phyloP scores from a whole-genome alignment of 2,113 vertebrate species.

The Channa argus region DNA sequence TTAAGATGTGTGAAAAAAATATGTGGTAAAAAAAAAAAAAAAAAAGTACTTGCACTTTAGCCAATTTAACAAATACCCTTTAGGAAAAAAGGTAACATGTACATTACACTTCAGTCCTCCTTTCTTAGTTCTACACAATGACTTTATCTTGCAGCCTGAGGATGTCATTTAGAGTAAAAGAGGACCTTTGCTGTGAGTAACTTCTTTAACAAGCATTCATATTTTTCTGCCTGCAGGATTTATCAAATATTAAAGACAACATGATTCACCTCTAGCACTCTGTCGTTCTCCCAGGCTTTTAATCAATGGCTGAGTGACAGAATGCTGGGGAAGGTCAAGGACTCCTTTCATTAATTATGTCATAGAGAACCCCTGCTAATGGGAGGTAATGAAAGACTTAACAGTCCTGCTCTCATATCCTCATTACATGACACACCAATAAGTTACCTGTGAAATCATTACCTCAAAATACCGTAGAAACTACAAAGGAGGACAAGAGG shows the following conservation, averaged over 20 bases:
- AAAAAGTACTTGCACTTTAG: background rate
- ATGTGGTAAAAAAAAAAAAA: too few species aligned
- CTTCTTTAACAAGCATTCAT: slow-evolving; percentile 51
- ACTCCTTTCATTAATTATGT: slow-evolving; percentile 70
- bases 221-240: slow-evolving; percentile 51
- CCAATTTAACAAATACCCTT: background rate
- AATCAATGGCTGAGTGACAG: slow-evolving; percentile 65
- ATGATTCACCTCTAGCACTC: slow-evolving; percentile 57
- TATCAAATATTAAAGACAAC: slow-evolving; percentile 75
- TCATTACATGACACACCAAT: slow-evolving; percentile 34
- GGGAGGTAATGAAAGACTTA: slow-evolving; percentile 57
- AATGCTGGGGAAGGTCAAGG: slow-evolving; percentile 72
- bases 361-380: slow-evolving; percentile 63
- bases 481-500: background rate
- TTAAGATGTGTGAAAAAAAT: too few species aligned
- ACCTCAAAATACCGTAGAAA: background rate
- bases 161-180: background rate
- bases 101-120: background rate
- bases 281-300: slow-evolving; percentile 58
- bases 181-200: slow-evolving; percentile 32
- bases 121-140: background rate
- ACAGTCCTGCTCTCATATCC: slow-evolving; percentile 40
- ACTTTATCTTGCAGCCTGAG: background rate
- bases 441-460: background rate
- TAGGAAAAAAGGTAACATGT: background rate